Evolutionary conservation across 2,113 vertebrate genomes (phyloP).

Genomic region (Irena cyanogastra): DNA sequence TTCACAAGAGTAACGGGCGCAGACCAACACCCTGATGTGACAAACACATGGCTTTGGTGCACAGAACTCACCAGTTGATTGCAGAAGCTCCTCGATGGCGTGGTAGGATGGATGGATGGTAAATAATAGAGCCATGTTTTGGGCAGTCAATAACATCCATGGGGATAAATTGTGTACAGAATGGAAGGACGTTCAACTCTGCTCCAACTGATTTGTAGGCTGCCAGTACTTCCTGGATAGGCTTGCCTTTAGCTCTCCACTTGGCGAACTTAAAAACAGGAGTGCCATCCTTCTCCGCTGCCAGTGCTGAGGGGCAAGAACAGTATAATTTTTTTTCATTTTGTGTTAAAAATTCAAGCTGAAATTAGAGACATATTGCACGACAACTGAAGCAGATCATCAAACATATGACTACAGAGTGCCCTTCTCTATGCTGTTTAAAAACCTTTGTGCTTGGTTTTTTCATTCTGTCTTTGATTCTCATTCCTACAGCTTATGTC

Average conservation of each 20-base stretch:
- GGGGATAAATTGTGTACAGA: slow-evolving; percentile 97
- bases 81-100: slow-evolving; percentile 94
- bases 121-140: slow-evolving; percentile 92
- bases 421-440: not conserved
- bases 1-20: not conserved
- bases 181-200: slow-evolving; percentile 96
- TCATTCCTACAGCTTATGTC: not conserved
- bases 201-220: slow-evolving; percentile 90
- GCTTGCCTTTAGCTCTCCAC: slow-evolving; percentile 91
- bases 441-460: not conserved
- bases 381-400: not conserved
- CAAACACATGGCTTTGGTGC: rapidly evolving
- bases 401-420: not conserved
- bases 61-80: slow-evolving; percentile 89
- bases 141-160: slow-evolving; percentile 92
- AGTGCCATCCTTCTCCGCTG: slow-evolving; percentile 90
- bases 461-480: not conserved
- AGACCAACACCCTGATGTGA: not conserved
- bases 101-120: slow-evolving; percentile 94
- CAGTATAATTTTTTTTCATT: not conserved
- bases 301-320: slow-evolving; percentile 77
- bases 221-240: slow-evolving; percentile 84
- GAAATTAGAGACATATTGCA: not conserved
- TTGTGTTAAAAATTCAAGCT: not conserved
- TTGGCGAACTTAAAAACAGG: slow-evolving; percentile 94